These are phyloP conservation scores for Gryon sp. DNA, from an alignment of 1,140 invertebrate species.

Conservation along the genomic window DNA sequence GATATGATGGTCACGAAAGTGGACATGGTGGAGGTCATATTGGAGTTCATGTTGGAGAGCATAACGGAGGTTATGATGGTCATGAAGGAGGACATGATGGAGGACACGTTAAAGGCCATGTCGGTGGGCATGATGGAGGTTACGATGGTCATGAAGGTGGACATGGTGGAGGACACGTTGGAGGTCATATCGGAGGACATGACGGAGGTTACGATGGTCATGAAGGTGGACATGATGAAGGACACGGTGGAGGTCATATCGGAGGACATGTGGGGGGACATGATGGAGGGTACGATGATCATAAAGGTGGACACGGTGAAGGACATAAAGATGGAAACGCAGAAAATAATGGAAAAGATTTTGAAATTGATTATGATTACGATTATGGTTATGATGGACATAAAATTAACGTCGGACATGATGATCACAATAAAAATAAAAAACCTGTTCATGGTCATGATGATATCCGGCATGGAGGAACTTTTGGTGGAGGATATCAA, in stretches of 20 bases:
- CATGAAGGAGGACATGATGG: background rate
- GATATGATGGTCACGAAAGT: background rate
- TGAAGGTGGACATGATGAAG: background rate
- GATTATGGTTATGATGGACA: background rate
- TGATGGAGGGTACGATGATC: background rate
- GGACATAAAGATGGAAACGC: background rate
- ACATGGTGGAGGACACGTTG: background rate
- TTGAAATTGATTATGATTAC: constrained; percentile 1
- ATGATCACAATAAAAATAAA: background rate
- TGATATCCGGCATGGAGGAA: too few species aligned
- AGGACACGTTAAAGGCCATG: background rate
- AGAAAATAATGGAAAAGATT: background rate
- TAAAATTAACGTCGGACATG: background rate
- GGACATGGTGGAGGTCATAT: constrained; percentile 7
- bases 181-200: constrained; percentile 9
- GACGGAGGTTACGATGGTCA: background rate
- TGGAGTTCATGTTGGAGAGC: background rate
- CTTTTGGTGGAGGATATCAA: too few species aligned
- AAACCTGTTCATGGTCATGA: background rate
- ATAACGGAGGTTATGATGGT: background rate
- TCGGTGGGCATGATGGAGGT: background rate
- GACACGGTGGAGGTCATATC: background rate
- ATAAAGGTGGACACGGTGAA: background rate
- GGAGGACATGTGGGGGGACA: background rate
- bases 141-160: constrained; percentile 8